These are phyloP conservation scores for Xanthia togata DNA, from an alignment of 2,888 invertebrate genomes.

Conservation along the genomic window DNA sequence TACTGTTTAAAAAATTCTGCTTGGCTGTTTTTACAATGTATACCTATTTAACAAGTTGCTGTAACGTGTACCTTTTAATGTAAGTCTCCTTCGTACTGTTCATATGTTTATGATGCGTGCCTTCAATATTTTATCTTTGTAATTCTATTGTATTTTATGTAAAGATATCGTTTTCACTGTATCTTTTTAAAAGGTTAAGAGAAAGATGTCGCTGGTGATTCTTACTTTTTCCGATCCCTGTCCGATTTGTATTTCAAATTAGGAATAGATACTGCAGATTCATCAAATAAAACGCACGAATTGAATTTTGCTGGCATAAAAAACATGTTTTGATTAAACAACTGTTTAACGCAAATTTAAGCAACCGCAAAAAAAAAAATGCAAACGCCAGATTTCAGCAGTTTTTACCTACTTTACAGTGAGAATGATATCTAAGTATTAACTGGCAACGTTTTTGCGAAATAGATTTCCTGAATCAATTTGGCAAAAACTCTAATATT, in stretches of 20 bases:
- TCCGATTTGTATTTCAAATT: neutral
- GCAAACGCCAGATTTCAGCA: neutral
- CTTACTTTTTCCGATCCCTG: neutral
- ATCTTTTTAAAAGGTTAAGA: neutral
- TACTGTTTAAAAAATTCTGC: conserved; percentile 19
- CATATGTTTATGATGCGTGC: conserved; percentile 73
- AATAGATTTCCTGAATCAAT: conserved; percentile 22
- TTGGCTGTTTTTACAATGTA: conserved; percentile 40
- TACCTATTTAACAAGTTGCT: conserved; percentile 24
- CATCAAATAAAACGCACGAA: neutral
- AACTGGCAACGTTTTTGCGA: conserved; percentile 26
- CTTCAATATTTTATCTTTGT: conserved; percentile 69
- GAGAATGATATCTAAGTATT: conserved; percentile 44
- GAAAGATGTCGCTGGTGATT: neutral
- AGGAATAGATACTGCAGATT: neutral
- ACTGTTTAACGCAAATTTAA: neutral
- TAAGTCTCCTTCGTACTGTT: conserved; percentile 51
- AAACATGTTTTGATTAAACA: neutral
- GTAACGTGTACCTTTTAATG: conserved; percentile 29
- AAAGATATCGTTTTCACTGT: conserved; percentile 34
- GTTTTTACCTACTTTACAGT: conserved; percentile 6
- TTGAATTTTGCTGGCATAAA: neutral
- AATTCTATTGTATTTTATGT: conserved; percentile 44
- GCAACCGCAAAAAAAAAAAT: neutral
- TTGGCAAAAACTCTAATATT: conserved; percentile 27